Percentiles rank a stretch among this genome's conserved stretches.
Conservation (phyloP, 2,113 vertebrate species). For the Nannospalax galili region DNA sequence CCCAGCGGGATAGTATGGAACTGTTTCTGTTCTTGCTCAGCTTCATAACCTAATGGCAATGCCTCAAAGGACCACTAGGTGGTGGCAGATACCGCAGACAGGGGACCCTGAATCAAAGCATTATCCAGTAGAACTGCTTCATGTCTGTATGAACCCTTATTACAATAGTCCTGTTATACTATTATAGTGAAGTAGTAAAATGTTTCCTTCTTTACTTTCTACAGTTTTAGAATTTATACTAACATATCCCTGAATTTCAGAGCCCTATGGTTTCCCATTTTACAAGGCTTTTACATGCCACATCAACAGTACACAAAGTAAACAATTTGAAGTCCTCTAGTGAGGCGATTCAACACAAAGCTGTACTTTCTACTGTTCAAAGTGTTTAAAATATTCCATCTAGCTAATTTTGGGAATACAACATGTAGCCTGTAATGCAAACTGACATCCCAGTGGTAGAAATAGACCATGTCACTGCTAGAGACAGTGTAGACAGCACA, state of each 20-base stretch:
- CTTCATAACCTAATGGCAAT: neutral
- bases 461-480: too few species aligned
- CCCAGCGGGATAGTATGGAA: neutral
- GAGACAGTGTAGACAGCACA: neutral
- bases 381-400: neutral
- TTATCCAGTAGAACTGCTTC: neutral
- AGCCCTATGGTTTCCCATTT: neutral
- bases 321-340: neutral
- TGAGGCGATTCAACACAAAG: neutral
- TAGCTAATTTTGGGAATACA: neutral
- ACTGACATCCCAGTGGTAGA: neutral
- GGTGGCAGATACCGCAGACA: constrained; percentile 34
- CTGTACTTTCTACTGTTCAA: neutral
- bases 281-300: neutral
- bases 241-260: neutral
- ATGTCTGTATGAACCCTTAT: neutral
- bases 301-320: neutral
- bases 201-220: neutral
- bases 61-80: constrained; percentile 16
- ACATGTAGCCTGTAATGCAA: neutral
- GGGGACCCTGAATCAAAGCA: neutral
- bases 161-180: too few species aligned
- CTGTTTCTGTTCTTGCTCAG: neutral
- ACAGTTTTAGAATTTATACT: neutral
- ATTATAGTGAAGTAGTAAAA: neutral